Base-by-base conservation (phyloP, 2,888 invertebrate species). In the Cephus sareptanus region DNA sequence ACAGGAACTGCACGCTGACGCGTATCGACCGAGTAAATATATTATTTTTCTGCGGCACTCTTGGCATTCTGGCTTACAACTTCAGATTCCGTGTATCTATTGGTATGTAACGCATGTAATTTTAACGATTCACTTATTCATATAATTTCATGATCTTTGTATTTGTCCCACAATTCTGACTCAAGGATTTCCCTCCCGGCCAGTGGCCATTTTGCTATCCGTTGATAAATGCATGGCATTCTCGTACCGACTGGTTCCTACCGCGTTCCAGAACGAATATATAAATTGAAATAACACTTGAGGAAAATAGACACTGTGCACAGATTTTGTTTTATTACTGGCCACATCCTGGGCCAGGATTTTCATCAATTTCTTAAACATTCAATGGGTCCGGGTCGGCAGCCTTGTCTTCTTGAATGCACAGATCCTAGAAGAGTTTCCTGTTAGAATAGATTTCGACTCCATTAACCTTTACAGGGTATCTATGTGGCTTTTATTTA, bases 161-260 rank as follows among this genome's bases (percentile, higher is more conserved):
- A 56, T 9, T 56, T 9, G 23, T 23, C 56, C 9, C 56, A 23
- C 56, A 56, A 56, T 56, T 56, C 56, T 56, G 56, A 23, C 56
- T 56, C 23, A 9, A 23, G 56, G 23, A 23, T 56, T 56, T 56
- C 56, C 56, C 56, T 56, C 56, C 56, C 56, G 23, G 56, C 23
- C 56, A 56, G 89, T 88, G 86, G 91, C 91, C 91, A 91, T 91
- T 89, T 91, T 91, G 91, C 90, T 91, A 82, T 90, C 91, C 91
- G 91, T 91, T 91, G 91, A 91, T 91, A 91, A 91, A 90, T 90
- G 83, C 86, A 87, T 85, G 87, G 85, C 87, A 89, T 90, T 89
- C 87, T 86, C 90, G 90, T 91, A 91, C 91, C 91, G 91, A 91
- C 91, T 87, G 91, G 88, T 90, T 85, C 81, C 77, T 80, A 79